A percentile compares a stretch with the other conserved stretches of the same genome.
Evolutionary conservation across 2,797 vertebrate species (phyloP).

Genomic region (Dromococcyx pavoninus): DNA sequence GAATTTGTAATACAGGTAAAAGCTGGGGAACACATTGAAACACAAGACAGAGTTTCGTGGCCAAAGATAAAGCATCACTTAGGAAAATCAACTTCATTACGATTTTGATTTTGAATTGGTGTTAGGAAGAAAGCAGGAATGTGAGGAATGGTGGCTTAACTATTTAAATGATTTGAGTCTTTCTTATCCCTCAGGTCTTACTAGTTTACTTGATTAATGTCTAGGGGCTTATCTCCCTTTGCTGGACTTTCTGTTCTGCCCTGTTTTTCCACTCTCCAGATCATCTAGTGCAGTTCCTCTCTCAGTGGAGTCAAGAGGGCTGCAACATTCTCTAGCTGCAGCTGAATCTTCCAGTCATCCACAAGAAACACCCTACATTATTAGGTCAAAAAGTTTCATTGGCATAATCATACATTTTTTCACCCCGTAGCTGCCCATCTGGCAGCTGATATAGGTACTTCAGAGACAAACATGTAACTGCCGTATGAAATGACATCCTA

Average conservation of each 20-base stretch:
- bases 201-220: not conserved
- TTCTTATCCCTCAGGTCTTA: not conserved
- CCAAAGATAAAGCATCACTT: not conserved
- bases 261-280: not conserved
- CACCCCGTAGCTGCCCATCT: not conserved
- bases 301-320: not conserved
- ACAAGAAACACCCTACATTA: not conserved
- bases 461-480: not conserved
- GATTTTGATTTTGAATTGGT: not conserved
- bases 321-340: not conserved
- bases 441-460: not conserved
- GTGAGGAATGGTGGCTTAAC: not conserved
- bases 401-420: not conserved
- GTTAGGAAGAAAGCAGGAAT: not conserved
- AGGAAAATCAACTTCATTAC: not conserved
- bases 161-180: not conserved
- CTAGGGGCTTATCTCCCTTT: not conserved
- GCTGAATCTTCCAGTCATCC: not conserved
- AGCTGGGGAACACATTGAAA: not conserved
- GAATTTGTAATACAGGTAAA: constrained; percentile 31
- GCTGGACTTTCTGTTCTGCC: not conserved
- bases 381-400: not conserved
- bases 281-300: not conserved
- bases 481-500: constrained; percentile 37
- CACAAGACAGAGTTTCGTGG: not conserved